Percentiles rank a stretch among this genome's conserved stretches.
These are phyloP conservation scores for Stictonetta naevosa DNA, from an alignment of 2,113 vertebrate species.

Conservation along the genomic window DNA sequence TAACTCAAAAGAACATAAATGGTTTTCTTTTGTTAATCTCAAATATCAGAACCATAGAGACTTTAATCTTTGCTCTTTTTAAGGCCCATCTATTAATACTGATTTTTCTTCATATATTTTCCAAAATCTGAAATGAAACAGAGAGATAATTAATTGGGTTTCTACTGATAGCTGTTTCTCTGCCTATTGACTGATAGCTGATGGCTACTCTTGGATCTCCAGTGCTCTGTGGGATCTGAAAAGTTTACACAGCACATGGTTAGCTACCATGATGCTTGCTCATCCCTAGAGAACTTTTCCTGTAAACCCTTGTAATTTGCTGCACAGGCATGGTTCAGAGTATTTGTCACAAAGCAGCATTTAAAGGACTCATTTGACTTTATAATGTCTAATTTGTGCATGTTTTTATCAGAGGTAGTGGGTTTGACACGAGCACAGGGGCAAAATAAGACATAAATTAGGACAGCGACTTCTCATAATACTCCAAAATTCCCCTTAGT, in stretches of 20 bases:
- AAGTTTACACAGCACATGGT: not conserved
- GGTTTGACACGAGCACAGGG: conserved; percentile 47
- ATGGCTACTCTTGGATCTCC: not conserved
- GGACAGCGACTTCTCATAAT: conserved; percentile 27
- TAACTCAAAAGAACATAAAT: not conserved
- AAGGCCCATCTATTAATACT: not conserved
- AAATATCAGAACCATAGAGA: not conserved
- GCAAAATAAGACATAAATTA: conserved; percentile 61
- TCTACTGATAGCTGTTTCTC: not conserved
- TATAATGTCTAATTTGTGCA: conserved; percentile 54
- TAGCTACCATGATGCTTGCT: not conserved
- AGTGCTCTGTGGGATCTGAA: not conserved
- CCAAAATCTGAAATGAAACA: not conserved
- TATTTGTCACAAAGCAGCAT: conserved; percentile 52
- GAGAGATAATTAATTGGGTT: not conserved
- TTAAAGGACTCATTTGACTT: conserved; percentile 61
- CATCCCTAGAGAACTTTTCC: conserved; percentile 1
- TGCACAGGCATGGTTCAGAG: not conserved
- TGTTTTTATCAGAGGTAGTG: conserved; percentile 43
- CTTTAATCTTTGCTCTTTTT: not conserved
- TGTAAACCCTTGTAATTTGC: conserved; percentile 21
- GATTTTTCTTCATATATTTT: not conserved
- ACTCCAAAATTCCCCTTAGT: conserved; percentile 9
- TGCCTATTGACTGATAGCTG: not conserved
- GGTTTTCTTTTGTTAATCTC: conserved; percentile 3